Base-by-base conservation (phyloP, 2,888 invertebrate species). In the Stenodema calcarata region DNA sequence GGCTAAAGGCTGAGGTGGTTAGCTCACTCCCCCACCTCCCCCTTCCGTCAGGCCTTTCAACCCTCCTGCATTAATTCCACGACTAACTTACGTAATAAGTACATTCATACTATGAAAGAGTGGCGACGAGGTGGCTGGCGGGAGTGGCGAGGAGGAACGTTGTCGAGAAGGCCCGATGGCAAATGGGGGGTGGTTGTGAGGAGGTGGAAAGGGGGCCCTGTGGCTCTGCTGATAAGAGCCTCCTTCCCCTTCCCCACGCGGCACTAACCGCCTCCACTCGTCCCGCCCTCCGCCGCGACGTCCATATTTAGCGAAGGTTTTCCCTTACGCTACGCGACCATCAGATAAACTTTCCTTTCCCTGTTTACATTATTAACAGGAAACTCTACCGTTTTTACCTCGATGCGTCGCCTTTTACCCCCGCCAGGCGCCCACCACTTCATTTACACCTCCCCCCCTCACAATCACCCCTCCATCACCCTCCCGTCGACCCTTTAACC, bases 61-160 rank as follows among this genome's bases (percentile, higher is more conserved):
- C 75, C 75, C 73, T 84, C 75, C 84, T 47, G 85, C 85, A 85
- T 85, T 85, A 85, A 85, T 85, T 85, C 85, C 85, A 85, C 85
- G 85, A 85, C 85, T 85, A 85, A 85, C 85, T 76, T 28, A 47
- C 44, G 85, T 85, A 85, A 85, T 85, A 85, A 73, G 85, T 85
- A 85, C 85, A 85, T 85, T 85, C 76, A 75, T 76, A 85, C 85
- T 47, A 54, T 9, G 18, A 50, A 69, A 47, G 18, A 41, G n/a
- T n/a, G n/a, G n/a, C n/a, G 28, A 73, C 35, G 35, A 7, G 7
- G 7, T 35, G 35, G 35, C 7, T 2, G 35, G 83, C 41, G 42
- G 18, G 44, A 44, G 79, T 7, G 41, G 44, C 4, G 79, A 23
- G 44, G 23, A 44, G 44, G n/a, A n/a, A n/a, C n/a, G n/a, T n/a